Conservation (phyloP, 2,113 vertebrate species). For the Donacobius atricapilla region DNA sequence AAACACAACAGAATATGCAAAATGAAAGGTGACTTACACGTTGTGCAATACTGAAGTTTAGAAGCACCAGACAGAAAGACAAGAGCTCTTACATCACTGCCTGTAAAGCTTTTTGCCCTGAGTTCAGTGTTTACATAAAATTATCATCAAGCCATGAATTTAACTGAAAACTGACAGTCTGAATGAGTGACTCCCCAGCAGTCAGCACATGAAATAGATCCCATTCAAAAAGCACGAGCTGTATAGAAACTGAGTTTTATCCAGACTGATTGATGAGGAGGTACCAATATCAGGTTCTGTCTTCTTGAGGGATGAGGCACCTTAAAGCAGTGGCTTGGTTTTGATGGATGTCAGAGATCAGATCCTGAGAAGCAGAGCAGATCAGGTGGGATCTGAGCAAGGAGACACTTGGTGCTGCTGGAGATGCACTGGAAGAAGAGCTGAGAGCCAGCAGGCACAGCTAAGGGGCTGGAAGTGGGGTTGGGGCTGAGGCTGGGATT, state of each 20-base stretch:
- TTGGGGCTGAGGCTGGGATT: background rate
- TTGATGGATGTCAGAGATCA: background rate
- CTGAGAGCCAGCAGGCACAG: background rate
- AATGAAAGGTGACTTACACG: background rate
- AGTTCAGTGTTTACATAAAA: background rate
- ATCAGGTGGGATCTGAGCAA: background rate
- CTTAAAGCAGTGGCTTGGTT: background rate
- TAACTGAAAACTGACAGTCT: background rate
- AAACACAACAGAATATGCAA: background rate
- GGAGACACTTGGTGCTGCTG: background rate
- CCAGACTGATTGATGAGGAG: constrained; percentile 4
- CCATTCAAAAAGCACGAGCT: background rate
- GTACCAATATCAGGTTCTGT: background rate
- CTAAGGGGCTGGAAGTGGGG: background rate
- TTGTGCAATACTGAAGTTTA: background rate
- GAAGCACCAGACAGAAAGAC: background rate
- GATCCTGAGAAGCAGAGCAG: background rate
- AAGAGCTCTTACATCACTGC: background rate
- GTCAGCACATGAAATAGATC: background rate
- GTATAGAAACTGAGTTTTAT: background rate
- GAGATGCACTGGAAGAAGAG: background rate
- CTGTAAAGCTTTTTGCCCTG: background rate
- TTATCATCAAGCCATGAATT: constrained; percentile 3
- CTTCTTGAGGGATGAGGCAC: background rate
- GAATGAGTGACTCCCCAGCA: background rate